Evolutionary conservation across 2,113 vertebrate species (phyloP), one percentile per base, ranked within the genome.

Genomic region (Gnathonemus longibarbis): DNA sequence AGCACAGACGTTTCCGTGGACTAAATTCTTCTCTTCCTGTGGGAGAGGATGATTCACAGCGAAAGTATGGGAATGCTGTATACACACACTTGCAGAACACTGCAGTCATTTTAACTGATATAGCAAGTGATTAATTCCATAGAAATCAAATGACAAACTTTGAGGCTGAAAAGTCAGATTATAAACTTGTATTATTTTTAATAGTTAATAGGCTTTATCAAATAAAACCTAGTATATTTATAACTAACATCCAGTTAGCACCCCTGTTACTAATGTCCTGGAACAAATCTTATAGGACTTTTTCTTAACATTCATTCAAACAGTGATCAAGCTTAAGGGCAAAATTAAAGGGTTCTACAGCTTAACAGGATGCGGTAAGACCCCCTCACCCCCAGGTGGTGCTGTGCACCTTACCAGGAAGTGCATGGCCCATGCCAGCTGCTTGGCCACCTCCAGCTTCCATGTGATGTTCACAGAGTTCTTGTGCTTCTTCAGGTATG

Each of bases 381-480:
- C 31, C 74, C 2, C 35, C 74, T 39, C 35, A 80, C 74, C 35
- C 31, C 74, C 5, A 80, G 74, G 7, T 21, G 45, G 49, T 10
- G 50, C 49, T 7, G 13, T 56, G 35, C 17, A 35, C 62, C 88
- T 90, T 62, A 90, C 87, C 77, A 90, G 48, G 80, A 98, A 99
- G 93, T 97, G 97, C 97, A 99, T 98, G 5, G 97, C 98, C 97
- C 98, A 97, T 49, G 98, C 97, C 49, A 99, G 93, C 91, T 99
- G 98, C 91, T 99, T 99, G 86, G 98, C 97, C 92, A 99, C 98
- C 93, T 99, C 98, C 85, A 99, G 94, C 93, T 99, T 99, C 98
- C 98, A 99, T 91, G 98, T 96, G 92, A 98, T 98, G 95, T 98
- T 99, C 89, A 99, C 97, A 90, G 90, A 91, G 90, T 94, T 96